Conservation (phyloP, 2,113 vertebrate genomes). For the Aix galericulata region DNA sequence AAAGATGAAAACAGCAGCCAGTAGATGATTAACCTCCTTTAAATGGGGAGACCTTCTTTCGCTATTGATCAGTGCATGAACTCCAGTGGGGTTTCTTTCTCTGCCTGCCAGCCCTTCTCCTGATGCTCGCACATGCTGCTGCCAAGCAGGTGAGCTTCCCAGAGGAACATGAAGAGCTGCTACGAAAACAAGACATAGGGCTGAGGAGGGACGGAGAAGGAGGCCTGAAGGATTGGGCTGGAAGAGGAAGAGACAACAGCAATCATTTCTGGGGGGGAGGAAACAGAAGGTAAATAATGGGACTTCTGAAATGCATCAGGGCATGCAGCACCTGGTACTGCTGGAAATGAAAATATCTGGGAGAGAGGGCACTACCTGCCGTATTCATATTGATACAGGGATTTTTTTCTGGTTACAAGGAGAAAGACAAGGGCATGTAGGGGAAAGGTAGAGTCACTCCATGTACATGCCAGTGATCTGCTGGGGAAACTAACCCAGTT, state of each 20-base stretch:
- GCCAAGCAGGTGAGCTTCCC: not conserved
- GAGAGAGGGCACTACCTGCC: not conserved
- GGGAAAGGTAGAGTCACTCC: not conserved
- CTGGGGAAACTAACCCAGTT: not conserved
- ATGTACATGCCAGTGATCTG: not conserved
- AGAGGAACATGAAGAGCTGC: not conserved
- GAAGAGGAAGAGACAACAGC: not conserved
- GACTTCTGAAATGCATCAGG: not conserved
- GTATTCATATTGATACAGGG: not conserved
- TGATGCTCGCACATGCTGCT: not conserved
- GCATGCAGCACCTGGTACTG: not conserved
- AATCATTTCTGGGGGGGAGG: not conserved
- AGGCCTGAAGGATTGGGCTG: not conserved
- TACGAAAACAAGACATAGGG: not conserved
- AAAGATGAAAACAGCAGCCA: not conserved
- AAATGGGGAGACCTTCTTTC: not conserved
- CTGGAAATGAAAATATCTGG: not conserved
- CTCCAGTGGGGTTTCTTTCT: not conserved
- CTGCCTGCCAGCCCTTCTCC: not conserved
- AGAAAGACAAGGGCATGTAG: not conserved
- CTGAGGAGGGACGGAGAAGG: not conserved
- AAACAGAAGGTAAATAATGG: not conserved
- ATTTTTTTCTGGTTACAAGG: not conserved
- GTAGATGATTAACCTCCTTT: not conserved
- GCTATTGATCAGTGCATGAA: fast-evolving